These are phyloP conservation scores for Apostichopus californicus DNA, from an alignment of 35 echinoderm and acorn worm species.

Conservation along the genomic window DNA sequence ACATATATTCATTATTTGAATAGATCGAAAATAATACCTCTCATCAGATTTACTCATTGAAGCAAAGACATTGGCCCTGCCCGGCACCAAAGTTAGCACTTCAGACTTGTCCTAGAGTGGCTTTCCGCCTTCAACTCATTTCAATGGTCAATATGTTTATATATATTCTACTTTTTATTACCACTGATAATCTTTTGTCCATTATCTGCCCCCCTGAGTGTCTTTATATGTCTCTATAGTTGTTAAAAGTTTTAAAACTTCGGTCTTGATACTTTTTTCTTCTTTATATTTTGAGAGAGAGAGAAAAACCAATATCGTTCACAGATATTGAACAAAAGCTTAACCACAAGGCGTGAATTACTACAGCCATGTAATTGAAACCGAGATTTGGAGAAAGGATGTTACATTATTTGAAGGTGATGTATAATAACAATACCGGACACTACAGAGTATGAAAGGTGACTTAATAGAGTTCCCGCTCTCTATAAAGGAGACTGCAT, in stretches of 20 bases:
- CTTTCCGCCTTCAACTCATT: conserved; percentile 19
- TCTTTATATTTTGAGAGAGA: not conserved
- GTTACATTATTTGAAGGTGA: conserved; percentile 31
- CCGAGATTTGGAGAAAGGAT: not conserved
- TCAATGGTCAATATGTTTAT: conserved; percentile 14
- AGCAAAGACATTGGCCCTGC: conserved; percentile 13
- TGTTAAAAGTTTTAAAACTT: too few relatives aligned
- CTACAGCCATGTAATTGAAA: conserved; percentile 18
- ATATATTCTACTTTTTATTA: not conserved
- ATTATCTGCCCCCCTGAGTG: not conserved
- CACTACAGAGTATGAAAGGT: not conserved
- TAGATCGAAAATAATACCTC: too few relatives aligned
- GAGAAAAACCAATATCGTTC: conserved; percentile 3
- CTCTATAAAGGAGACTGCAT: not conserved
- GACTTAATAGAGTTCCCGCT: not conserved
- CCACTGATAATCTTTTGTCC: not conserved
- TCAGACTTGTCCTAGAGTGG: not conserved
- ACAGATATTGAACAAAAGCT: not conserved
- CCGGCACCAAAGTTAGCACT: conserved; percentile 31
- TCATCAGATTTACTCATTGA: conserved; percentile 1
- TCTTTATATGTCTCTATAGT: too few relatives aligned
- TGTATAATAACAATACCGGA: conserved; percentile 13
- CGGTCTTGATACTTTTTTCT: too few relatives aligned
- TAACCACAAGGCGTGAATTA: conserved; percentile 1
- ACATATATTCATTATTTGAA: too few relatives aligned